phyloP scores from a whole-genome alignment of 2,113 vertebrate genomes.

The Hippocampus mohnikei region DNA sequence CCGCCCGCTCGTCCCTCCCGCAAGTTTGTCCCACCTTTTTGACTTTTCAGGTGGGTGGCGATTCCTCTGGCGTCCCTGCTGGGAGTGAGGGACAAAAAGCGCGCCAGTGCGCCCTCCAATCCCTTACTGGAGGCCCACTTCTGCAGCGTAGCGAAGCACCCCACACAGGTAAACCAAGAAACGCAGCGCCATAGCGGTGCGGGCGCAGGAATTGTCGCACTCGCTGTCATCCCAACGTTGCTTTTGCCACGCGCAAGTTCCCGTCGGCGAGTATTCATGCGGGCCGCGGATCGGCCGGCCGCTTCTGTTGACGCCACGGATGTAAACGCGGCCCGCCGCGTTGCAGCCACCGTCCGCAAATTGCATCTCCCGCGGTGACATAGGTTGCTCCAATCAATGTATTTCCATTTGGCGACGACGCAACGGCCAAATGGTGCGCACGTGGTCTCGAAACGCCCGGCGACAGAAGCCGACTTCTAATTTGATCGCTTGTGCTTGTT shows the following conservation, averaged over 20 bases:
- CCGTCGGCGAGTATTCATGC: no score
- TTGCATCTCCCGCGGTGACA: no score
- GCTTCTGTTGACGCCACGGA: no score
- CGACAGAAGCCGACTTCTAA: background rate
- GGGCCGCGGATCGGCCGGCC: no score
- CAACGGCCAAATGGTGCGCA: background rate
- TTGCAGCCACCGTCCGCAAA: no score
- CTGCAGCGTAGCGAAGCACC: conserved; percentile 76
- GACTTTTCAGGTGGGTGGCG: conserved; percentile 70
- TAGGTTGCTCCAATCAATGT: no score
- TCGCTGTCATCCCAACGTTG: no score
- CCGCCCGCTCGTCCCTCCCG: conserved; percentile 1
- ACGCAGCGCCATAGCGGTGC: no score
- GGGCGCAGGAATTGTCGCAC: no score
- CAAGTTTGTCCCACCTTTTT: conserved; percentile 4
- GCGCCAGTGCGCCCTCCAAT: conserved; percentile 76
- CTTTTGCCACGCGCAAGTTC: no score
- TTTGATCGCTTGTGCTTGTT: conserved; percentile 2
- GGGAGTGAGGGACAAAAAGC: conserved; percentile 81
- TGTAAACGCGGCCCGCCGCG: no score
- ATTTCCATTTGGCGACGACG: background rate
- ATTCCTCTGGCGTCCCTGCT: conserved; percentile 78
- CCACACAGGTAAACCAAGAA: conserved; percentile 78
- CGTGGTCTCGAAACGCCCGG: background rate
- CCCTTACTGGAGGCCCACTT: conserved; percentile 81